A percentile compares a stretch with the other conserved stretches of the same genome.
These are phyloP conservation scores for Drosophila pseudoananassae DNA, from an alignment of 1,140 invertebrate species.

Conservation along the genomic window DNA sequence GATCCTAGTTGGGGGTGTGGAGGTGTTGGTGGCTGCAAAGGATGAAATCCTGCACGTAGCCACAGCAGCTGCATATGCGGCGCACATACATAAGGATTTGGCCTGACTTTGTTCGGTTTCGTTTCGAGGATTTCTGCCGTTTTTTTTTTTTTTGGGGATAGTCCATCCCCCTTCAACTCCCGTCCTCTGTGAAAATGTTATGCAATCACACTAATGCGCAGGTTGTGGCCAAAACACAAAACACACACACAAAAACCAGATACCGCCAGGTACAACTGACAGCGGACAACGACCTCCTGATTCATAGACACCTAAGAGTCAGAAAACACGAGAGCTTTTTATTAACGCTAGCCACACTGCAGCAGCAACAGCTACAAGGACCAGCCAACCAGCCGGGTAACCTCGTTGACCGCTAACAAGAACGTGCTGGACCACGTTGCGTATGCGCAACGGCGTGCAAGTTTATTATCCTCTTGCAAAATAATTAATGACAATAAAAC, in stretches of 20 bases:
- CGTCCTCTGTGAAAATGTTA: slow-evolving; percentile 46
- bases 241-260: slow-evolving; percentile 14
- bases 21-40: neutral
- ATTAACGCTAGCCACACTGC: slow-evolving; percentile 66
- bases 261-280: slow-evolving; percentile 13
- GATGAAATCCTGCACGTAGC: slow-evolving; percentile 60
- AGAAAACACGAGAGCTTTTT: slow-evolving; percentile 48
- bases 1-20: neutral
- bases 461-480: slow-evolving; percentile 39
- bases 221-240: slow-evolving; percentile 59
- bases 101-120: slow-evolving; percentile 57
- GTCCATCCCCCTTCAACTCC: neutral
- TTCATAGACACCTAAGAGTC: slow-evolving; percentile 27
- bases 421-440: slow-evolving; percentile 33
- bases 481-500: slow-evolving; percentile 44
- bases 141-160: slow-evolving; percentile 21
- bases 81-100: slow-evolving; percentile 69
- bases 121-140: slow-evolving; percentile 45
- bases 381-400: slow-evolving; percentile 5
- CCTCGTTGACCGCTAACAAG: slow-evolving; percentile 41
- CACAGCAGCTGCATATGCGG: slow-evolving; percentile 59
- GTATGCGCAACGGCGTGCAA: slow-evolving; percentile 45
- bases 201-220: slow-evolving; percentile 82
- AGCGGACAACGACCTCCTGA: slow-evolving; percentile 40
- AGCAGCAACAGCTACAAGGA: slow-evolving; percentile 34